Evolutionary conservation across 2,797 vertebrate species (phyloP), one percentile per base, ranked within the genome.

Genomic region (Hyperoplus lanceolatus): DNA sequence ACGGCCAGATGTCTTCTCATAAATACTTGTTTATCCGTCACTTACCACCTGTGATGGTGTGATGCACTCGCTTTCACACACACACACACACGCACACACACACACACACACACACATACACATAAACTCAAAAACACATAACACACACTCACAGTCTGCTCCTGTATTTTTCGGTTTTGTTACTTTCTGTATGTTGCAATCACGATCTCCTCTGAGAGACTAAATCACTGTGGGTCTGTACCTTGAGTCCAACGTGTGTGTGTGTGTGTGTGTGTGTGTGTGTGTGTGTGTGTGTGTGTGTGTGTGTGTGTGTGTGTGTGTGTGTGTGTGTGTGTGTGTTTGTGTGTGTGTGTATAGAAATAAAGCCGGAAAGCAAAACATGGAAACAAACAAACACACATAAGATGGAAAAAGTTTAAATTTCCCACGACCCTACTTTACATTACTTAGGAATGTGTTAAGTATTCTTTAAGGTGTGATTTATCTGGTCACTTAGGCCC

Each of bases 401-500:
- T 29, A 29, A 29, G n/a, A 62, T 5, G 70, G 55, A 45, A 2
- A 73, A 70, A 72, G 77, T 80, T 90, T 83, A 79, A 74, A 80
- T 87, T 89, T 85, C 85, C 81, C 88, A 13, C 2, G 77, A 84
- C 57, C 18, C 61, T 50, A 1, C 38, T 75, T 70, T 79, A 54
- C 56, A 58, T 81, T 81, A 67, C 74, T 58, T 13, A 72, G 7
- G 21, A 72, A 70, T 70, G 65, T 53, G 69, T 77, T 70, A 69
- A 15, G 48, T 54, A 58, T 78, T 72, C 72, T 77, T 77, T 72
- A 83, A 74, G 39, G 67, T 85, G 59, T 7, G 11, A 63, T 70
- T 85, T 56, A 71, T 74, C 63, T 46, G 54, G 51, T 79, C 73
- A 18, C 63, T 21, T 6, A 61, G 77, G 78, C 69, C 61, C 77